Evolutionary conservation across 2,888 invertebrate genomes (phyloP), one percentile per base, ranked within the genome.

Genomic region (Argynnis bischoffii): DNA sequence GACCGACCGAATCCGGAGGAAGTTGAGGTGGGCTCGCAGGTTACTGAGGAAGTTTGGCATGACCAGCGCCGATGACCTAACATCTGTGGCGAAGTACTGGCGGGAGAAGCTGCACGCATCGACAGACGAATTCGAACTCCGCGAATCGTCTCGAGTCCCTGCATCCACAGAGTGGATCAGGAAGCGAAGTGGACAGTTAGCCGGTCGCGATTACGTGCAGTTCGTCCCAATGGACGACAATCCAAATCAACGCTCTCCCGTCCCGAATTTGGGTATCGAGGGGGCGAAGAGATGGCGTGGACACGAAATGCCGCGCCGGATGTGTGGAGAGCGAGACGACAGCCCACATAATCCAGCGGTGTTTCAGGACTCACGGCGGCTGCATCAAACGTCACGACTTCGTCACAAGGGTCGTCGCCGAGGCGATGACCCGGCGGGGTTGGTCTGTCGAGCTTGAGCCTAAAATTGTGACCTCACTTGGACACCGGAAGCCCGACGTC

Each of bases 141-240:
- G 64, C 6, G 64, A 65, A 46, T 65, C 51, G 13, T 46, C 53
- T 13, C 65, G 69, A 35, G 35, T 55, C 51, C 41, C 67, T 2
- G 65, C 73, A 5, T 70, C 72, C 13, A 70, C 73, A 0, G 67
- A 64, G 46, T 53, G 53, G 21, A 53, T 53, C 18, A 53, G 72
- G 59, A 71, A 73, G 57, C 56, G 64, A 31, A 56, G 69, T 51
- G 47, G 18, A n/a, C 55, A 65, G 53, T 53, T 64, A 35, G 57
- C 78, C 0, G 81, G 82, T 2, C 70, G 76, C 14, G 84, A 84
- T 66, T 86, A 69, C 66, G 71, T 84, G 35, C 77, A 83, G 48
- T 76, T 75, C 26, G 69, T 74, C 16, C 78, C n/a, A n/a, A n/a
- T n/a, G n/a, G n/a, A n/a, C n/a, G n/a, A n/a, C n/a, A n/a, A 79